Base-by-base conservation (phyloP, 1,140 invertebrate species). In the Bradysia coprophila region DNA sequence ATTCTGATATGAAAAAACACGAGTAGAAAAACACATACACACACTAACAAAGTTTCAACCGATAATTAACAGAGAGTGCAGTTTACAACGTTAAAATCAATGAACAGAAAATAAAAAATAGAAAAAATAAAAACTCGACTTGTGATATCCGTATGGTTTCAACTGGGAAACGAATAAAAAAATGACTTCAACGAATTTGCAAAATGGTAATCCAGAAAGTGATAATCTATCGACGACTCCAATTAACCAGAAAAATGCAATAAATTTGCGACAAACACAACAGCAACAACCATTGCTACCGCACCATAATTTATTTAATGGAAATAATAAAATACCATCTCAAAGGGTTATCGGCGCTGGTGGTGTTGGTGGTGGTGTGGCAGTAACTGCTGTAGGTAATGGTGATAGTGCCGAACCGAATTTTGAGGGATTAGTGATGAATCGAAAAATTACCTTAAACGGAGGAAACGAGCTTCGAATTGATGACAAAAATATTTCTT, bases 401-500 rank as follows among this genome's bases (percentile, higher is more conserved):
- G n/a, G 18, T 20, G n/a, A 20, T 19, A 20, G 36, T 38, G n/a
- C 10, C 4, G n/a, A n/a, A 20, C 36, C 10, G 36, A 16, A 18
- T 38, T n/a, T 19, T 15, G 38, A 23, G 18, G 38, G 23, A 40
- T 28, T 40, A 23, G n/a, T 18, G 5, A 44, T 44, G 40, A 41
- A 38, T 38, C 33, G 40, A 16, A 45, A 39, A 38, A 42, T 45
- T 16, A 9, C 23, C 21, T 32, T 42, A 11, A 45, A 44, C 37
- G 43, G 43, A 20, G 43, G 43, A 4, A 44, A 38, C 23, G 44
- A 45, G n/a, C n/a, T 45, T 2, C 13, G 21, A 32, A 45, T 45
- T 40, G 44, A 45, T 45, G 44, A 45, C 15, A 42, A 45, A 39
- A 45, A 42, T 11, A 45, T 45, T 32, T 42, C 40, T 19, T 19